These are phyloP conservation scores for Macrophya alboannulata DNA, from an alignment of 2,888 invertebrate species.

Conservation along the genomic window DNA sequence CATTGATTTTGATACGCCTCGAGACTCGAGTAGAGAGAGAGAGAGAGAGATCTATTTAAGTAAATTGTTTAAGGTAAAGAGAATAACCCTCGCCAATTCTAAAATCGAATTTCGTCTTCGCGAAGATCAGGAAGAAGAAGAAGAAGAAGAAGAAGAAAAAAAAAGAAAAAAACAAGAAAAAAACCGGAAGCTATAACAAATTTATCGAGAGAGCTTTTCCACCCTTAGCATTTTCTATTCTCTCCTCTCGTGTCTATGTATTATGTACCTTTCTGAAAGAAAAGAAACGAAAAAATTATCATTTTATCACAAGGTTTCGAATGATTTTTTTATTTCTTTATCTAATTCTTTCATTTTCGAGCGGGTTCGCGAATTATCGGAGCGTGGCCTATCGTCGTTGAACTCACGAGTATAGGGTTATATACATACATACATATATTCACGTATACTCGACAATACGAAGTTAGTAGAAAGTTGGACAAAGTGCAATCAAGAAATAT, in stretches of 20 bases:
- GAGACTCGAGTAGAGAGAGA: background rate
- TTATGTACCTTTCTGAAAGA: too few relatives aligned
- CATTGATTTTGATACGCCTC: slow-evolving; percentile 35
- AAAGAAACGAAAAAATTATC: too few relatives aligned
- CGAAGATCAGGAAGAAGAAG: background rate
- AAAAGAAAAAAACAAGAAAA: background rate
- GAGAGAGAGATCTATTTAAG: slow-evolving; percentile 33
- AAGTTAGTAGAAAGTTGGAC: slow-evolving; percentile 21
- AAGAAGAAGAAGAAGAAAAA: background rate
- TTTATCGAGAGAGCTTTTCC: slow-evolving; percentile 26
- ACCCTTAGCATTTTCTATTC: background rate
- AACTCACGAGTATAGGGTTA: background rate
- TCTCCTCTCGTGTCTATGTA: too few relatives aligned
- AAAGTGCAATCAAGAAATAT: slow-evolving; percentile 37
- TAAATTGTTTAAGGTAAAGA: slow-evolving; percentile 35
- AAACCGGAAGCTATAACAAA: slow-evolving; percentile 15
- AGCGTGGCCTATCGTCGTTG: slow-evolving; percentile 8
- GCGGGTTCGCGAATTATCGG: background rate
- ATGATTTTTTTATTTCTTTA: too few relatives aligned
- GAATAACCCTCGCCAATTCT: background rate
- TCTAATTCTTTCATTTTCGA: background rate
- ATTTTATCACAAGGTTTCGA: background rate
- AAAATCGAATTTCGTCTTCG: slow-evolving; percentile 1
- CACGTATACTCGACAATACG: background rate
- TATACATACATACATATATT: background rate